Conservation (phyloP, 2,113 vertebrate genomes). For the Dinomys branickii region DNA sequence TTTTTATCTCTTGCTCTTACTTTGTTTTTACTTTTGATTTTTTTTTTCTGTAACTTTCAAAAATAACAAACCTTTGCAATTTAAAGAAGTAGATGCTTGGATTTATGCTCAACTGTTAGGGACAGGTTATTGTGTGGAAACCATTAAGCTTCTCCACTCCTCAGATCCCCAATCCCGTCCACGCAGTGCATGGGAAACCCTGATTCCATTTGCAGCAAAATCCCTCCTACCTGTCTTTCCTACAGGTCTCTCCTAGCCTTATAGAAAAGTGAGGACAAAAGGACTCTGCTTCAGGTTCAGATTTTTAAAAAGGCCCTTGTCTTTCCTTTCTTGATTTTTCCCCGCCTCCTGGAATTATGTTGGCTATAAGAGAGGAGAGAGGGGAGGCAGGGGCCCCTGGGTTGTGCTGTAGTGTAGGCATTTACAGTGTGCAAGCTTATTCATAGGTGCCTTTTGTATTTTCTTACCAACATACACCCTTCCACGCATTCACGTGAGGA, state of each 20-base stretch:
- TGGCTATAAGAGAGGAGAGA: not conserved
- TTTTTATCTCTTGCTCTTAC: not conserved
- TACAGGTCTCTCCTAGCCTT: not conserved
- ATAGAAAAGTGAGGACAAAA: not conserved
- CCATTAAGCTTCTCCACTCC: accelerated
- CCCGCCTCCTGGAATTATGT: not conserved
- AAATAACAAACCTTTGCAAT: not conserved
- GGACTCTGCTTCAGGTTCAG: not conserved
- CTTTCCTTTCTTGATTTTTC: not conserved
- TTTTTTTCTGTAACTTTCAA: not conserved
- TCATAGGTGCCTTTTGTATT: not conserved
- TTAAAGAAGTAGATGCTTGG: not conserved
- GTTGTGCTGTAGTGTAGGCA: not conserved
- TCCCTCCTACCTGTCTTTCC: not conserved
- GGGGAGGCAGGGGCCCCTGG: no score
- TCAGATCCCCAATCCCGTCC: no score
- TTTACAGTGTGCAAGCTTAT: not conserved
- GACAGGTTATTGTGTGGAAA: not conserved
- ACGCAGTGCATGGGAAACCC: not conserved
- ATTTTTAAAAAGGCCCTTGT: not conserved
- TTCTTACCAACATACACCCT: not conserved
- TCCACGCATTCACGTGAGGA: not conserved
- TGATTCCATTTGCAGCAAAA: not conserved
- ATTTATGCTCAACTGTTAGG: not conserved
- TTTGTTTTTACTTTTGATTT: not conserved